Conservation (phyloP, 64 coral and sea anemone species). For the Exaiptasia diaphana region DNA sequence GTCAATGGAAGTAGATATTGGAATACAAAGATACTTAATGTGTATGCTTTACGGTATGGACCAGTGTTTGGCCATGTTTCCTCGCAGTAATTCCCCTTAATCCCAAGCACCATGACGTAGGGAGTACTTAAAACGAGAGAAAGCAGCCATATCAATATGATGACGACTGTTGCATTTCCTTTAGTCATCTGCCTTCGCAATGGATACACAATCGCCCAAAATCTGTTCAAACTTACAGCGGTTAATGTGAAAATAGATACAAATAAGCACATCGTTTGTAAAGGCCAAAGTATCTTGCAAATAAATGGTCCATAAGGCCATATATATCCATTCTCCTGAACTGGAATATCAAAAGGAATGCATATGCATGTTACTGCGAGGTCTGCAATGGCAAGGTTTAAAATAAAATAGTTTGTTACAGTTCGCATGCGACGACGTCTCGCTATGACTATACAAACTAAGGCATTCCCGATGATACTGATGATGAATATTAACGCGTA, state of each 20-base stretch:
- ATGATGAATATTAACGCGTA: slow-evolving; percentile 84
- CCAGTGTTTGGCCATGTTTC: slow-evolving; percentile 56
- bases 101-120: slow-evolving; percentile 44
- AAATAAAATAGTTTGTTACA: slow-evolving; percentile 92
- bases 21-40: slow-evolving; percentile 56
- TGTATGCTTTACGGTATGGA: slow-evolving; percentile 81
- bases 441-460: slow-evolving; percentile 79
- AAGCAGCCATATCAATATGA: slow-evolving; percentile 64
- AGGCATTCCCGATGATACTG: slow-evolving; percentile 77
- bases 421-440: slow-evolving; percentile 80
- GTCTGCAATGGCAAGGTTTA: slow-evolving; percentile 90
- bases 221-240: slow-evolving; percentile 85
- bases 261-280: slow-evolving; percentile 92
- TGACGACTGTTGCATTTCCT: slow-evolving; percentile 33
- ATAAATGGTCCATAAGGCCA: slow-evolving; percentile 78
- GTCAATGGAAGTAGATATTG: slow-evolving; percentile 82
- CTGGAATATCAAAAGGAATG: slow-evolving; percentile 92
- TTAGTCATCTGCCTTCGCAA: slow-evolving; percentile 79
- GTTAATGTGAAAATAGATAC: slow-evolving; percentile 80
- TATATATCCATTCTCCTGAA: slow-evolving; percentile 74
- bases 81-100: slow-evolving; percentile 16
- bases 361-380: slow-evolving; percentile 83
- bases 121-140: slow-evolving; percentile 47
- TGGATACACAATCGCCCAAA: slow-evolving; percentile 86
- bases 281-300: slow-evolving; percentile 78